Base-by-base conservation (phyloP, 2,113 vertebrate genomes). In the Columba janthina region DNA sequence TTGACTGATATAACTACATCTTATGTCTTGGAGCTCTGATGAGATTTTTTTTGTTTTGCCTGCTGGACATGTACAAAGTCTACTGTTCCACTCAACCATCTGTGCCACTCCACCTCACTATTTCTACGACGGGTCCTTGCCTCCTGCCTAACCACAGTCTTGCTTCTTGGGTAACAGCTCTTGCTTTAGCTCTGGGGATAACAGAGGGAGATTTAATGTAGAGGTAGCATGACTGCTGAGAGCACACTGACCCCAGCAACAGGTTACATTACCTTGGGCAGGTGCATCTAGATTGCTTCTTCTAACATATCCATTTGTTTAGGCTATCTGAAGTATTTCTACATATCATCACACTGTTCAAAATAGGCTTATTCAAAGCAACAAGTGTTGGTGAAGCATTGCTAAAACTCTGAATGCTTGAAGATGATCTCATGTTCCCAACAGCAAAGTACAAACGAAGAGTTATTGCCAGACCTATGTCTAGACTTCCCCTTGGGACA, bases 11-110 rank as follows among this genome's bases (percentile, higher is more conserved):
- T 28, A 7, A n/a, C 56, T 81, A 5, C 42, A 48, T 67, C 9
- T 60, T 62, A 64, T 0, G 0, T 34, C 25, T n/a, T 72, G 34
- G 57, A 53, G 15, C 2, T 89, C 26, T 46, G 1, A 2, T 26
- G 19, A 69, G 31, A 15, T 6, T 2, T 12, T 32, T 21, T 21
- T 46, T 67, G 11, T 38, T 56, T 71, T 60, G 5, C 58, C 58
- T 73, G 31, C 26, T 87, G 34, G 12, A 31, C 0, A 1, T 70
- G 10, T 61, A 4, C 18, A 73, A 86, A 8, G 4, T 76, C 40
- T 61, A 22, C 20, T 28, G 13, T 38, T 78, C 44, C 61, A n/a
- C 34, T 88, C 1, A 11, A 22, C 12, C 10, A 21, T 18, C 32
- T 88, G 22, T 21, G 5, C 15, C 58, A 24, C 54, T 73, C 15